These are phyloP conservation scores for Telmatherina bonti DNA, from an alignment of 2,797 vertebrate species.

Conservation along the genomic window DNA sequence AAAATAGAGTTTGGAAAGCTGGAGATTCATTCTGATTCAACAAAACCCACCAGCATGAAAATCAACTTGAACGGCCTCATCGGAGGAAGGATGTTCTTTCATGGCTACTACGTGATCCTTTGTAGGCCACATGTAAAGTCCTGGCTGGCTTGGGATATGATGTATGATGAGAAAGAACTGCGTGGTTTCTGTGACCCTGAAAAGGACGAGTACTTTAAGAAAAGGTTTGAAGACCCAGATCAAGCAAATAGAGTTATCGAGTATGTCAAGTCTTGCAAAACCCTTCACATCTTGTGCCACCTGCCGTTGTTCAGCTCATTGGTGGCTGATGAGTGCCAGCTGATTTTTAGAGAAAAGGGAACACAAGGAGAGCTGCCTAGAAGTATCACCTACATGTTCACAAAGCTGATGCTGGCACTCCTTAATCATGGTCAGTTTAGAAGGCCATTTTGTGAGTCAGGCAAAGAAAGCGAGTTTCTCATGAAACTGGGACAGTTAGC, in stretches of 20 bases:
- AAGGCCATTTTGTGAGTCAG: conserved; percentile 11
- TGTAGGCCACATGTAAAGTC: conserved; percentile 53
- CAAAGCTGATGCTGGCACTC: conserved; percentile 71
- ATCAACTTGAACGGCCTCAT: conserved; percentile 79
- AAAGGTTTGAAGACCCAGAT: conserved; percentile 62
- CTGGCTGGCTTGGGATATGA: conserved; percentile 69
- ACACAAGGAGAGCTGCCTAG: conserved; percentile 49
- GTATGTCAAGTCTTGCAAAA: conserved; percentile 69
- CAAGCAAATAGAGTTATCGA: conserved; percentile 70
- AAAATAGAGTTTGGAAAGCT: conserved; percentile 26
- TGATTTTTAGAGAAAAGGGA: conserved; percentile 36
- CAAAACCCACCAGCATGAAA: conserved; percentile 30
- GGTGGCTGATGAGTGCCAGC: conserved; percentile 62
- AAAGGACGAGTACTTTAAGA: conserved; percentile 78
- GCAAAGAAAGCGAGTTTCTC: conserved; percentile 63
- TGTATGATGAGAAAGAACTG: conserved; percentile 65
- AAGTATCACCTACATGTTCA: conserved; percentile 79
- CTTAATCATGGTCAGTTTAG: conserved; percentile 19
- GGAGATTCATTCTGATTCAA: conserved; percentile 44
- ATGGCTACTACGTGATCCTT: conserved; percentile 54
- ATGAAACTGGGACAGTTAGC: conserved; percentile 76
- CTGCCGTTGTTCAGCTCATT: conserved; percentile 79
- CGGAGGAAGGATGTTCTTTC: conserved; percentile 66
- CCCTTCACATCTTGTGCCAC: conserved; percentile 83
- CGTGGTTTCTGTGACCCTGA: conserved; percentile 73